Conservation (phyloP, 2,888 invertebrate genomes). For the Urechis unicinctus region DNA sequence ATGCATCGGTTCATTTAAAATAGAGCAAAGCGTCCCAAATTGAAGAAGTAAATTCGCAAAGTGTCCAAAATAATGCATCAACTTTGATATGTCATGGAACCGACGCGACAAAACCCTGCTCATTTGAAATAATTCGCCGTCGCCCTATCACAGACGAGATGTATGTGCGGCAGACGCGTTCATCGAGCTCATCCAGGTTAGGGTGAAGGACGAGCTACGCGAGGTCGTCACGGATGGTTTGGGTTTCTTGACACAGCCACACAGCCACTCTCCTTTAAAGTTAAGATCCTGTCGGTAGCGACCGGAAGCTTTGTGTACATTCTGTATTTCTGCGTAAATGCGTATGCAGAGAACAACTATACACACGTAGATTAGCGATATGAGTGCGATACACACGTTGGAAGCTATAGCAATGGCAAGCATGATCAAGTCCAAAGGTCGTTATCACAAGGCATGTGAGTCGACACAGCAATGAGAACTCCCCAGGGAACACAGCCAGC, state of each 20-base stretch:
- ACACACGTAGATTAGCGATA: slow-evolving; percentile 11
- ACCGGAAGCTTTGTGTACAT: neutral
- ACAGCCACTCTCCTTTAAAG: neutral
- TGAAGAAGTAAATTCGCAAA: no score
- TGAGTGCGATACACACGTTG: slow-evolving; percentile 10
- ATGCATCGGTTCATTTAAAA: no score
- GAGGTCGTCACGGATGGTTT: neutral
- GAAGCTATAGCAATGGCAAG: slow-evolving; percentile 8
- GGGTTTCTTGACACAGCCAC: neutral
- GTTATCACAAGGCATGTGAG: slow-evolving; percentile 1
- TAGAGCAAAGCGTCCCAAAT: no score
- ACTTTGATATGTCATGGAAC: no score
- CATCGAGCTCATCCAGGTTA: neutral
- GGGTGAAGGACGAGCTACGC: neutral
- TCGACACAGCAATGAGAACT: slow-evolving; percentile 2
- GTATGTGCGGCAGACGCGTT: no score
- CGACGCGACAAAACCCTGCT: no score
- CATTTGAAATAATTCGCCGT: no score
- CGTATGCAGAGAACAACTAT: neutral
- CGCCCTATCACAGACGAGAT: no score
- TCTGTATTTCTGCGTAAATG: slow-evolving; percentile 1
- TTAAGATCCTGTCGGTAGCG: neutral
- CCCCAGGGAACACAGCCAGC: slow-evolving; percentile 7
- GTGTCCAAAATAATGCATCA: no score
- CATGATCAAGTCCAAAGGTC: slow-evolving; percentile 2